Conservation (phyloP, 1,140 invertebrate species). For the Manduca sexta region DNA sequence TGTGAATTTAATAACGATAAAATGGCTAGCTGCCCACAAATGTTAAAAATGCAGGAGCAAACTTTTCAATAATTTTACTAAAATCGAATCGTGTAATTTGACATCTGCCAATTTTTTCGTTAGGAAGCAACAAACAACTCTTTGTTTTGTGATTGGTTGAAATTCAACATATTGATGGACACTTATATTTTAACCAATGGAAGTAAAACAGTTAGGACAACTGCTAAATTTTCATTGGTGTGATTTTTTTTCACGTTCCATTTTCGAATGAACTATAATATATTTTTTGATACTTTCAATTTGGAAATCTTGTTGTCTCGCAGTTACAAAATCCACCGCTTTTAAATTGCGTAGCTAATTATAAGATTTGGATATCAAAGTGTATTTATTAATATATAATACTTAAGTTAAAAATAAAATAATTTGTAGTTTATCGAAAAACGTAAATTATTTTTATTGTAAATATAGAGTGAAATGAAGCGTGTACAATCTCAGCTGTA, state of each 20-base stretch:
- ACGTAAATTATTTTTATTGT: too few species aligned
- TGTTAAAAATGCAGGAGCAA: constrained; percentile 34
- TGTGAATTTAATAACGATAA: constrained; percentile 17
- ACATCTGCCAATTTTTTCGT: background rate
- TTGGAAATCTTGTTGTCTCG: too few species aligned
- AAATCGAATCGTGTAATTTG: constrained; percentile 43
- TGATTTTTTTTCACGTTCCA: too few species aligned
- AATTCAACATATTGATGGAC: constrained; percentile 22
- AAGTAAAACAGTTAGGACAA: constrained; percentile 54
- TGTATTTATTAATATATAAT: too few species aligned
- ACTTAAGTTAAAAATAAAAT: too few species aligned
- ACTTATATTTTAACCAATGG: constrained; percentile 36
- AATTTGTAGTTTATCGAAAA: too few species aligned
- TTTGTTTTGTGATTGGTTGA: constrained; percentile 27
- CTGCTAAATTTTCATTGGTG: constrained; percentile 36
- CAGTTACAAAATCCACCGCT: too few species aligned
- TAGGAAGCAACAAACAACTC: background rate
- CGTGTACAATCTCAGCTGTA: background rate
- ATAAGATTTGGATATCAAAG: too few species aligned
- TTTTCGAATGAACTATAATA: too few species aligned
- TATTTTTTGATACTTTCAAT: background rate
- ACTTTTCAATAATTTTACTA: constrained; percentile 35
- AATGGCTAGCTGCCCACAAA: constrained; percentile 21
- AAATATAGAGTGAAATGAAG: background rate
- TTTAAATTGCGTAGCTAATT: too few species aligned